phyloP scores from a whole-genome alignment of 2,888 invertebrate species.

The Nomada fucata region DNA sequence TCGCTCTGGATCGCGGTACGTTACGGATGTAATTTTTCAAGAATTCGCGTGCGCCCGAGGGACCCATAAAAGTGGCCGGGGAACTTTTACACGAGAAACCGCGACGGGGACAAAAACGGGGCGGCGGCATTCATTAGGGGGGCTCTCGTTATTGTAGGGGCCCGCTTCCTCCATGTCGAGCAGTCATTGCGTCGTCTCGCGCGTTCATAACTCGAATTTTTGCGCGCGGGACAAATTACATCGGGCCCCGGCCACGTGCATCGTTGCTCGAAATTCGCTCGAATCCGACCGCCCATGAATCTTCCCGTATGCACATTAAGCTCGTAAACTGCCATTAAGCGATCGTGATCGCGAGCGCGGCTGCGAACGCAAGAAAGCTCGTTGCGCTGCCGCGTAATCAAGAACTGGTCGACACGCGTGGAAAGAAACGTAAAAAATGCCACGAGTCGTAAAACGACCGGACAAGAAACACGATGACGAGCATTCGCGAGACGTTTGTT shows the following conservation, averaged over 20 bases:
- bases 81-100: constrained; percentile 4
- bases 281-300: constrained; percentile 48
- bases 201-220: constrained; percentile 67
- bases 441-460: background rate
- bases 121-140: constrained; percentile 64
- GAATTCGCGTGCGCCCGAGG: constrained; percentile 30
- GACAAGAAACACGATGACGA: background rate
- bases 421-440: constrained; percentile 10
- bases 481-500: background rate
- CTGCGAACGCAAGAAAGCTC: constrained; percentile 21
- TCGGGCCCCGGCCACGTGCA: constrained; percentile 47
- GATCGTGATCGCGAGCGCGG: constrained; percentile 53
- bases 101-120: constrained; percentile 58
- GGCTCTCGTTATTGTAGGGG: constrained; percentile 64
- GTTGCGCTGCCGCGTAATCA: constrained; percentile 33
- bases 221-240: constrained; percentile 66
- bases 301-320: constrained; percentile 56
- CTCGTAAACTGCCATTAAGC: constrained; percentile 53
- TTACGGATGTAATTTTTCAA: constrained; percentile 28
- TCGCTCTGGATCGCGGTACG: background rate
- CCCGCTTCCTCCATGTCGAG: constrained; percentile 30
- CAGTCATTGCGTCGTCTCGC: constrained; percentile 25
- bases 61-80: constrained; percentile 22
- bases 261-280: constrained; percentile 42
- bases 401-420: constrained; percentile 2